Percentiles rank a stretch among this genome's conserved stretches.
phyloP scores from a whole-genome alignment of 2,888 invertebrate species.

The Cheiracanthium punctorium region DNA sequence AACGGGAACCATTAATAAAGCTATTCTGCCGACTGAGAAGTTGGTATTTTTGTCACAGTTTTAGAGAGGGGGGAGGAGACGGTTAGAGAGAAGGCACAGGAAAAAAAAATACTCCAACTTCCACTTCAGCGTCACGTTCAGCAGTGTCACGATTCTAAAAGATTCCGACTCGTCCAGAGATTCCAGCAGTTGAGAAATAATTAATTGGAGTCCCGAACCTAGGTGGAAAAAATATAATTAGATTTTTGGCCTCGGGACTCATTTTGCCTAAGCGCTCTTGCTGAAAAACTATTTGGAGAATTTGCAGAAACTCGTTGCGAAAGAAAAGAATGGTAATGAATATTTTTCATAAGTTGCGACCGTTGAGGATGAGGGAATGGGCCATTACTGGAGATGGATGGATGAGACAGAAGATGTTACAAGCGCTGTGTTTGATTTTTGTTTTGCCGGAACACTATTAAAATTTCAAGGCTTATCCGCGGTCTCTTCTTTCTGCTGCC shows the following conservation, averaged over 20 bases:
- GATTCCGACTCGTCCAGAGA: constrained; percentile 63
- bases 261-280: constrained; percentile 59
- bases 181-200: constrained; percentile 69
- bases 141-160: constrained; percentile 63
- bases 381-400: constrained; percentile 25
- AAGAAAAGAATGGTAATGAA: constrained; percentile 62
- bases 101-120: constrained; percentile 39
- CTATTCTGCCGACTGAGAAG: constrained; percentile 39
- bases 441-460: constrained; percentile 1
- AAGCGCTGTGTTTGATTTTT: constrained; percentile 2
- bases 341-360: constrained; percentile 58
- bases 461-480: not conserved
- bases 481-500: not conserved
- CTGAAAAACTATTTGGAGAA: constrained; percentile 68
- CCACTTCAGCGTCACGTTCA: constrained; percentile 52
- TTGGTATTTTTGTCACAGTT: constrained; percentile 67
- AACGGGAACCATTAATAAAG: constrained; percentile 63
- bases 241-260: constrained; percentile 68
- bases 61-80: constrained; percentile 15
- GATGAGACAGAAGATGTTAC: not conserved
- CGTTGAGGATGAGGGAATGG: constrained; percentile 20
- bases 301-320: constrained; percentile 52
- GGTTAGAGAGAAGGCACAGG: constrained; percentile 18
- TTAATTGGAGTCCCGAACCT: constrained; percentile 65
- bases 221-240: constrained; percentile 63